Conservation (phyloP, 2,797 vertebrate species). For the Falco cherrug region DNA sequence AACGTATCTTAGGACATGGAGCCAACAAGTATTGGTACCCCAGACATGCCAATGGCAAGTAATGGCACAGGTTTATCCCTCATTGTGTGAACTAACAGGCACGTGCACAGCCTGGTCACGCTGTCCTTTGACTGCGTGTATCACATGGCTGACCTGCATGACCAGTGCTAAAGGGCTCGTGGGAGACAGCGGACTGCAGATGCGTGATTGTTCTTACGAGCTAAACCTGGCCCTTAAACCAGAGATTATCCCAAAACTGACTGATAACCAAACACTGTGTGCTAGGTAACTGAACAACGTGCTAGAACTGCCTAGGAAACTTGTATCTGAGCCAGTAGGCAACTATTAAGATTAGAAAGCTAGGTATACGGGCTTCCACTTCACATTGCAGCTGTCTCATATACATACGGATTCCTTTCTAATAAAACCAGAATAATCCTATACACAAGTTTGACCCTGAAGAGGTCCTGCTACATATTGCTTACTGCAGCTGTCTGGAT, state of each 20-base stretch:
- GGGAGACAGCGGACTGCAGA: background rate
- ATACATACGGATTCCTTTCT: background rate
- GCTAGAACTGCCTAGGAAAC: background rate
- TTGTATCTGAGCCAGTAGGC: background rate
- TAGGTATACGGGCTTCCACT: background rate
- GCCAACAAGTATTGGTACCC: background rate
- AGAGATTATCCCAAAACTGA: background rate
- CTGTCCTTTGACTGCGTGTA: background rate
- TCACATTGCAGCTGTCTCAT: background rate
- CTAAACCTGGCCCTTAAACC: background rate
- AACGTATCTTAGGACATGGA: background rate
- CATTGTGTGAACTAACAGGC: background rate
- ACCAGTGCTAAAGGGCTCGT: accelerated
- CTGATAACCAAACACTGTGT: background rate
- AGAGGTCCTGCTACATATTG: background rate
- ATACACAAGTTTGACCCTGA: background rate
- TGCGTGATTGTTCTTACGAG: background rate
- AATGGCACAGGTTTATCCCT: background rate
- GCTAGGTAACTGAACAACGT: background rate
- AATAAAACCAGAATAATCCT: background rate
- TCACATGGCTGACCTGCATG: accelerated
- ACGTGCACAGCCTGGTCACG: accelerated
- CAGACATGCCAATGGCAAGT: background rate
- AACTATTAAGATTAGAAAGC: background rate
- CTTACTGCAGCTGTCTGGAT: constrained; percentile 6